phyloP scores from a whole-genome alignment of 2,888 invertebrate genomes.

The Ferrisia virgata region DNA sequence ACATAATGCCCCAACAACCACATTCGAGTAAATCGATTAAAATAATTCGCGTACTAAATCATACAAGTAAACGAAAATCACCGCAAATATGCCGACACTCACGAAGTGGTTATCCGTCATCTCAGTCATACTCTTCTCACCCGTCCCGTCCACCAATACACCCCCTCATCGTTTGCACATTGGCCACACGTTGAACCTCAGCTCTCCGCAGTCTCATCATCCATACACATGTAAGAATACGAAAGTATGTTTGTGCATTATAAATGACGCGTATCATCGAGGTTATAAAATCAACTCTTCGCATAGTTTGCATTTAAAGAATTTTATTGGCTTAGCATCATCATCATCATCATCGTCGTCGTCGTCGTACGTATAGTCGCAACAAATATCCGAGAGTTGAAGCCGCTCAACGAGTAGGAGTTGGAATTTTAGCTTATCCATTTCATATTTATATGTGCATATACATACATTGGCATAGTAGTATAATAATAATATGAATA shows the following conservation, averaged over 20 bases:
- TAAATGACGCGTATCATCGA: conserved; percentile 29
- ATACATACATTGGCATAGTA: no score
- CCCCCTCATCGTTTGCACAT: no score
- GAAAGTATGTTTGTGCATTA: conserved; percentile 12
- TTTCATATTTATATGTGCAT: background rate
- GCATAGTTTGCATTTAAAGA: conserved; percentile 28
- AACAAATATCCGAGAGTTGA: background rate
- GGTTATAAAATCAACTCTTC: conserved; percentile 23
- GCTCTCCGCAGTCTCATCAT: background rate
- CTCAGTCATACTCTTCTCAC: background rate
- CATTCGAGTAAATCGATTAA: background rate
- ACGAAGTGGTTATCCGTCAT: background rate
- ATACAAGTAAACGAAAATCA: background rate
- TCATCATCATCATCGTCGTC: no score
- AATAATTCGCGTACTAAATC: conserved; percentile 5
- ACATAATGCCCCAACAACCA: background rate
- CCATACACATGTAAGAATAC: background rate
- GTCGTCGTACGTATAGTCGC: no score
- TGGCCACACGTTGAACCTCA: background rate
- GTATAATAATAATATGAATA: no score
- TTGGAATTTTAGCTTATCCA: conserved; percentile 16
- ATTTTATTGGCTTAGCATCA: conserved; percentile 23
- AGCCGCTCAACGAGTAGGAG: conserved; percentile 21
- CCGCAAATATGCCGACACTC: background rate
- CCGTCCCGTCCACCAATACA: no score